A percentile compares a stretch with the other conserved stretches of the same genome.
phyloP scores from a whole-genome alignment of 2,113 vertebrate species.

The Myiopsitta monachus region DNA sequence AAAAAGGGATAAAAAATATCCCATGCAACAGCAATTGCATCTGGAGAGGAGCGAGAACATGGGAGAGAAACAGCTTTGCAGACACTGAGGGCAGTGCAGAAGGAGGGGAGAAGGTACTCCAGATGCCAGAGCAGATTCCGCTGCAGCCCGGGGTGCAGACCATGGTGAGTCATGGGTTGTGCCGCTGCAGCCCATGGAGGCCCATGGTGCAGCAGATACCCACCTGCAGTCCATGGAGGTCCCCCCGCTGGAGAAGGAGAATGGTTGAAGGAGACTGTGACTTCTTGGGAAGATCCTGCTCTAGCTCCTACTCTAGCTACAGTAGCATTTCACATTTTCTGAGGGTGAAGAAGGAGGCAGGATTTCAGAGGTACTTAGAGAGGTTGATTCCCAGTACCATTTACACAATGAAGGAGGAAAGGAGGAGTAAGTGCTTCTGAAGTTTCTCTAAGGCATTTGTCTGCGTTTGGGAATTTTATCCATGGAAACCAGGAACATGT shows the following conservation, averaged over 20 bases:
- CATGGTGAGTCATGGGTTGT: not conserved
- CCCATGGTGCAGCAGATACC: not conserved
- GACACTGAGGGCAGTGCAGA: not conserved
- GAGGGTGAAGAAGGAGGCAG: not conserved
- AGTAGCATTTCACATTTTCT: not conserved
- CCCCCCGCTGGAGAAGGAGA: not conserved
- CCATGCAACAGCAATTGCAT: not conserved
- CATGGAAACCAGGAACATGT: not conserved
- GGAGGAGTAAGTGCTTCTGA: not conserved
- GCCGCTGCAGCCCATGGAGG: not conserved
- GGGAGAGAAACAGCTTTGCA: not conserved
- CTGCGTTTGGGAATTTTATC: not conserved
- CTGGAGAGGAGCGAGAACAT: not conserved
- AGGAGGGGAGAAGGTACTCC: not conserved
- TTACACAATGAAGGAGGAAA: not conserved
- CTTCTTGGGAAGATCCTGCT: not conserved
- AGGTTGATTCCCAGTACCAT: not conserved
- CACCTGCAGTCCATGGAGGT: not conserved
- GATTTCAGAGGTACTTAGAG: not conserved
- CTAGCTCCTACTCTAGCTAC: not conserved
- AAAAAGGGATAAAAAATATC: not conserved
- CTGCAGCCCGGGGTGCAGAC: not conserved
- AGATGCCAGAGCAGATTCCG: not conserved
- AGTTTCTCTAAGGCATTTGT: not conserved
- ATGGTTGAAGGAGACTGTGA: not conserved